Conservation (phyloP, 92 coral and sea anemone species). For the Phymanthus crucifer region DNA sequence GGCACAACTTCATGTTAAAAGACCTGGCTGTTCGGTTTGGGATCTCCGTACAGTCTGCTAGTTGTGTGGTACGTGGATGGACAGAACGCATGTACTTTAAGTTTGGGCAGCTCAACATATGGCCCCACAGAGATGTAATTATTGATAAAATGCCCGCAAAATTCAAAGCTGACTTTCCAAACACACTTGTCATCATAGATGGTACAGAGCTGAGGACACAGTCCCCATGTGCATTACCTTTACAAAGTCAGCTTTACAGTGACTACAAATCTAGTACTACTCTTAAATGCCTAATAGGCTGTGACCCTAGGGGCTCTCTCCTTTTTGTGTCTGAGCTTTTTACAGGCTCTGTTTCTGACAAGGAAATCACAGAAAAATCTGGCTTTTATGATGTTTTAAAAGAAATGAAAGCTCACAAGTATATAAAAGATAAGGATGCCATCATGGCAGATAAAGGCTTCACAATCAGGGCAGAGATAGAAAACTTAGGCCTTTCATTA, state of each 20-base stretch:
- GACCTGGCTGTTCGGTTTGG: constrained; percentile 37
- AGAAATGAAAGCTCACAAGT: constrained; percentile 36
- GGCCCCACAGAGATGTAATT: constrained; percentile 48
- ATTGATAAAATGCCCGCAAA: constrained; percentile 44
- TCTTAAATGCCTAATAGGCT: constrained; percentile 41
- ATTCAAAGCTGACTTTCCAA: constrained; percentile 48
- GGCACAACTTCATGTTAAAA: constrained; percentile 44
- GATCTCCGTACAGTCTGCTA: constrained; percentile 36
- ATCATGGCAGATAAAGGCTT: constrained; percentile 58
- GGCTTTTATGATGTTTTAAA: constrained; percentile 42
- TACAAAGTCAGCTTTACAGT: constrained; percentile 48
- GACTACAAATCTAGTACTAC: constrained; percentile 52
- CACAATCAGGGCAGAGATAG: constrained; percentile 34
- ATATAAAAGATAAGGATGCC: constrained; percentile 41
- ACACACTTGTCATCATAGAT: constrained; percentile 45
- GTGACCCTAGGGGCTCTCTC: constrained; percentile 55
- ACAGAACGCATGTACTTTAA: constrained; percentile 37
- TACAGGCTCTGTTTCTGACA: constrained; percentile 55
- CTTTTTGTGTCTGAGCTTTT: constrained; percentile 51
- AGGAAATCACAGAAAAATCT: constrained; percentile 33
- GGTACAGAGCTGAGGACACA: constrained; percentile 46
- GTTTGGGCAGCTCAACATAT: constrained; percentile 40
- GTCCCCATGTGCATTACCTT: constrained; percentile 34
- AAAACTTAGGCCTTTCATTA: constrained; percentile 36
- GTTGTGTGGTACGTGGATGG: constrained; percentile 36